A percentile compares a stretch with the other conserved stretches of the same genome.
These are phyloP conservation scores for Lipophrys pholis DNA, from an alignment of 2,113 vertebrate genomes.

Conservation along the genomic window DNA sequence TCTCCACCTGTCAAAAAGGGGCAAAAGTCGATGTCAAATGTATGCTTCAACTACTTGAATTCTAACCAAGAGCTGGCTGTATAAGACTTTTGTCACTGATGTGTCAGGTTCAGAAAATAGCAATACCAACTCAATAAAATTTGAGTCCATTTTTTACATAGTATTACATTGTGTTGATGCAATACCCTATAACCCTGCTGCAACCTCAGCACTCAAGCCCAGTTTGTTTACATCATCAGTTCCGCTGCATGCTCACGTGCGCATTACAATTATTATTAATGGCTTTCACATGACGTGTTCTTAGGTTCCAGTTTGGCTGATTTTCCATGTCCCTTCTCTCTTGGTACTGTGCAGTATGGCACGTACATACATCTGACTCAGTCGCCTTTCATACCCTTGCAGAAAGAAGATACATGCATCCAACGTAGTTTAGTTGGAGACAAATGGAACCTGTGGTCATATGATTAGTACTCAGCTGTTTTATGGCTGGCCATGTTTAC, in stretches of 20 bases:
- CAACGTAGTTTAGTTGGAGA: neutral
- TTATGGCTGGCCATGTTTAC: neutral
- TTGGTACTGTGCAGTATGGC: conserved; percentile 7
- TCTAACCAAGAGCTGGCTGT: neutral
- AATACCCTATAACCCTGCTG: conserved; percentile 24
- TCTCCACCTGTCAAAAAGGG: conserved; percentile 74
- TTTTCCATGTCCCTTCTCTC: conserved; percentile 7
- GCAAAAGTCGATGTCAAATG: conserved; percentile 27
- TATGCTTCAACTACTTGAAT: conserved; percentile 28
- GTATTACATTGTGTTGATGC: conserved; percentile 21
- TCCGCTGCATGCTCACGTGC: conserved; percentile 32
- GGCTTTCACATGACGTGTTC: conserved; percentile 42
- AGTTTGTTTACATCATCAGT: conserved; percentile 40
- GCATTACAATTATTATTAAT: conserved; percentile 52
- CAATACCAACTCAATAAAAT: too few species aligned
- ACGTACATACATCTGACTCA: neutral
- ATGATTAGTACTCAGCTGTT: neutral
- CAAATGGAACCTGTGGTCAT: neutral
- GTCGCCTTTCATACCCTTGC: neutral
- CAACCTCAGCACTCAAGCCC: conserved; percentile 2
- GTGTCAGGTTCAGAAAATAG: too few species aligned
- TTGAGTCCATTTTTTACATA: too few species aligned
- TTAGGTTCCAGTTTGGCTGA: conserved; percentile 53
- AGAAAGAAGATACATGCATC: neutral
- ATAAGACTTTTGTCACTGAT: neutral